Base-by-base conservation (phyloP, 2,888 invertebrate genomes). In the Scaptomyza cyrtandrae region DNA sequence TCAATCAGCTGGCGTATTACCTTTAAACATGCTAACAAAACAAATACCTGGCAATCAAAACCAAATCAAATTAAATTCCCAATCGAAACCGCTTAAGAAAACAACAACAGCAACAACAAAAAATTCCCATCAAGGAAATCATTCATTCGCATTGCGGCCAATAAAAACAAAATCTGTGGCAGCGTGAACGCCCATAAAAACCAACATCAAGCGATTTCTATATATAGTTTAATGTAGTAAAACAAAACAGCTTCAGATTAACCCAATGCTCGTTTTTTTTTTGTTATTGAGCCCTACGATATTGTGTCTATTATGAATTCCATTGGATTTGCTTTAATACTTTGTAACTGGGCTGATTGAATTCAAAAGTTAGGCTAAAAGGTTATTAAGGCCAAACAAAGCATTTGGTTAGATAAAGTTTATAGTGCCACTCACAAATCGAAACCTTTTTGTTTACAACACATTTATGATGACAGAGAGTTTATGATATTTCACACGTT, bases 11-110 rank as follows among this genome's bases (percentile, higher is more conserved):
- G 62, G 63, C 70, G 73, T 82, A 86, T 87, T 79, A 79, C 72
- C 86, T 83, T 78, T 82, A 85, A 86, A 81, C 86, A 86, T 88
- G 88, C 88, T 66, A 84, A 59, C 69, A 73, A 80, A 88, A 89
- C 83, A 87, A 89, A 88, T 84, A 79, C 58, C 71, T n/a, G 53
- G 65, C 86, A 57, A 86, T 79, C 86, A 85, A 72, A 77, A 72
- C 68, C 72, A 70, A 74, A 71, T 48, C 56, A 37, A 56, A 48
- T 57, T 19, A 31, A 65, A 74, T 71, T 77, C 74, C 75, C 72
- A 73, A 75, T 79, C 84, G 82, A 60, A 79, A 71, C 70, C 78
- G 83, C 77, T 84, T 85, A 75, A 62, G 58, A 74, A 79, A 79
- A 87, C 73, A 71, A 29, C 29, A 37, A 50, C 39, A 39, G 27